These are phyloP conservation scores for Netelia inedita DNA, from an alignment of 2,888 invertebrate species.

Conservation along the genomic window DNA sequence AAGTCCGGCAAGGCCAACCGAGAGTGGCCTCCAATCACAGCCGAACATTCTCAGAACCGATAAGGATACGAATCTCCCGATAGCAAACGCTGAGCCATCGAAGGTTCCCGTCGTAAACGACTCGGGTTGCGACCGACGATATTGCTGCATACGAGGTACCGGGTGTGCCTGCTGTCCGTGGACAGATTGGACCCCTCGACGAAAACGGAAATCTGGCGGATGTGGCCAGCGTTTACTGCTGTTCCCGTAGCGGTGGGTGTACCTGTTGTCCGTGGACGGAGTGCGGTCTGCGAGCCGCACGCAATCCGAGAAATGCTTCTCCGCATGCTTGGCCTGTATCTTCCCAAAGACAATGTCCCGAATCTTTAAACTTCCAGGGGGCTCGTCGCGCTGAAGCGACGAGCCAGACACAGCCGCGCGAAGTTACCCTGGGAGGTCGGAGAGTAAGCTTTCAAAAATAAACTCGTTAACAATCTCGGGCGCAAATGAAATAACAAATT, in stretches of 20 bases:
- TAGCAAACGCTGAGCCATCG: not conserved
- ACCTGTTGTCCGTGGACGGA: slow-evolving; percentile 16
- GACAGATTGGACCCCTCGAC: not conserved
- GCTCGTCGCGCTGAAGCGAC: slow-evolving; percentile 7
- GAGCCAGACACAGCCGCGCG: too few species aligned
- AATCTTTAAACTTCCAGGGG: slow-evolving; percentile 30
- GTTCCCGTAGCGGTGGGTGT: not conserved
- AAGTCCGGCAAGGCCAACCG: not conserved
- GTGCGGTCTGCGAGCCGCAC: not conserved
- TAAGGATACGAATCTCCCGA: not conserved
- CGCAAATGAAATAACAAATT: too few species aligned
- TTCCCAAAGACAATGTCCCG: not conserved
- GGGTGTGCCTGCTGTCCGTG: slow-evolving; percentile 20
- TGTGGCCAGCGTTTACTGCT: not conserved
- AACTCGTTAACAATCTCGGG: not conserved
- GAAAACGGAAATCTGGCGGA: not conserved
- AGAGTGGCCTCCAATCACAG: too few species aligned
- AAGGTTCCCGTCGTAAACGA: too few species aligned
- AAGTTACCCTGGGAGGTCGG: too few species aligned
- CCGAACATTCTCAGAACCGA: too few species aligned
- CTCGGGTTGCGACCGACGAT: slow-evolving; percentile 7
- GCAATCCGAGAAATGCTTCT: not conserved
- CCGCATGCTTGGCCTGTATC: not conserved
- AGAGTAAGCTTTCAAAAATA: too few species aligned
- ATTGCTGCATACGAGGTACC: slow-evolving; percentile 16